Base-by-base conservation (phyloP, 2,888 invertebrate genomes). In the Drosophila rellima region DNA sequence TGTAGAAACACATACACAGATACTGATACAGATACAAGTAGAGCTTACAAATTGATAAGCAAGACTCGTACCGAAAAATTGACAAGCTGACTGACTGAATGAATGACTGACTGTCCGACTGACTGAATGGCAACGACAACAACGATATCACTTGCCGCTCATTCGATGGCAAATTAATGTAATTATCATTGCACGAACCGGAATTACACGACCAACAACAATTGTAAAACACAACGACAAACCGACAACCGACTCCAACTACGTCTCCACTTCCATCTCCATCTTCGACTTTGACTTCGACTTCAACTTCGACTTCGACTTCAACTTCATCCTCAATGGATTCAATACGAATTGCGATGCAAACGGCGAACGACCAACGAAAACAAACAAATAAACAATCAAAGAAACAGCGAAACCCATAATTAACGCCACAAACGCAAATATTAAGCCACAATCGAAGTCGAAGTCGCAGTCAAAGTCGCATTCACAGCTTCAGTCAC, bases 391-490 rank as follows among this genome's bases (percentile, higher is more conserved):
- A 87, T 80, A 87, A 87, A 87, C 79, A 89, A 89, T 87, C 86
- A 87, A 77, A 86, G 89, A 87, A 87, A 84, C 77, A 64, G 71
- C 77, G 72, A 74, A 73, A 74, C 76, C 74, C 74, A 85, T 88
- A 90, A 88, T 88, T 88, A 90, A 88, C 74, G 90, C 89, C 82
- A 83, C 87, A 88, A 88, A 88, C 77, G 87, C 90, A 89, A 88
- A 85, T 89, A 82, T 82, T 85, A 88, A 78, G 83, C 73, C 74
- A 70, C 73, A 60, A 39, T 65, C 54, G 33, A 48, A 61, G 68
- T 71, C 54, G 31, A 47, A 33, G 55, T 55, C 23, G 8, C 20
- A 40, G 52, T 47, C 4, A 29, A n/a, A 55, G 40, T 48, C n/a
- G 23, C 40, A 42, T 33, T 59, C 37, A 48, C 52, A 67, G 56